Evolutionary conservation across 92 coral and sea anemone species (phyloP), one percentile per base, ranked within the genome.

Genomic region (Parazoanthus darwini): DNA sequence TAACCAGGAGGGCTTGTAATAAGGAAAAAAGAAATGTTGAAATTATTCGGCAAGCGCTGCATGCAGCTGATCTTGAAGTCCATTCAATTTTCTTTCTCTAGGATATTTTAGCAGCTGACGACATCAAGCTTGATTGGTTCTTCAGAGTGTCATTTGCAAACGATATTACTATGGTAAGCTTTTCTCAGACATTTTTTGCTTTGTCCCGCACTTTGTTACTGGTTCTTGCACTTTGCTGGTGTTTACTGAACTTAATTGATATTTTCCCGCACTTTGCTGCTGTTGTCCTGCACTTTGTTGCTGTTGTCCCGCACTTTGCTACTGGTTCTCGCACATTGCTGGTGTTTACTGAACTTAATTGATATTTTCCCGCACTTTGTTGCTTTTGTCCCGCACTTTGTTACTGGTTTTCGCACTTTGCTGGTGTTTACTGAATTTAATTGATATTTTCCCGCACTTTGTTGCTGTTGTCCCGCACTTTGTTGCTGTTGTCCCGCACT

Each of bases 61-160:
- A 63, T 18, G n/a, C 68, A 63, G 25, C 68, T 63, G 33, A 29
- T 29, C 33, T 29, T 29, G 25, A 63, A 63, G 4, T 63, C 68
- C 3, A 6, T 23, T 63, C 25, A 74, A 15, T 65, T 71, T 29
- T 42, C 3, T 48, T 1, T 48, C 77, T 89, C 59, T 75, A 93
- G 96, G 96, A 93, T 43, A 85, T 91, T 8, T 86, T 93, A 18
- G 92, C 92, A 36, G 88, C 90, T 66, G 94, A 91, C 26, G 90
- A 90, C 66, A 85, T 93, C 81, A 93, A 89, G 74, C 94, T 93
- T 44, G 96, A 91, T 54, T 93, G 96, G 96, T 93, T 93, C 87
- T 93, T 93, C 89, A 82, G 92, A 38, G 93, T 91, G 7, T 91
- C 96, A 8, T 93, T 93, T 80, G 94, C 93, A 5, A 92, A 91